Base-by-base conservation (phyloP, 53 echinoderm and acorn worm species). In the Paelopatides confundens region DNA sequence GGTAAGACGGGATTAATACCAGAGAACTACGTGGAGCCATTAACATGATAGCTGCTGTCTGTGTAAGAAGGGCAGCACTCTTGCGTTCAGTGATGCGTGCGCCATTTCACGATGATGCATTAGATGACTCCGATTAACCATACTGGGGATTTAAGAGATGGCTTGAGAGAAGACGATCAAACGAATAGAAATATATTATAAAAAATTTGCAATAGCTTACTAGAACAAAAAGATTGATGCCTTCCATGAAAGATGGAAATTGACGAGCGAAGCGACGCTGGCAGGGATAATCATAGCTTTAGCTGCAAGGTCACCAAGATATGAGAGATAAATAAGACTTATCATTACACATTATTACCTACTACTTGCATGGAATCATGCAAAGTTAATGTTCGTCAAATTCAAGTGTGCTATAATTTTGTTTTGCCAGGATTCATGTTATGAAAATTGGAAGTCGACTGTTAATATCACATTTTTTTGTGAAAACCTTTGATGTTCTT, bases 1-100 rank as follows among this genome's bases (percentile, higher is more conserved):
- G 98, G 98, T 77, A 97, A 94, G 89, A 97, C 94, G 31, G 95
- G 98, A 26, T 89, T 97, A 38, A 81, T 97, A 86, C 98, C 98
- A 47, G 95, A 95, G 74, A 95, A 97, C 88, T 97, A 97, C 51
- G 95, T 97, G 69, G 94, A 97, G 85, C 88, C 94, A 29, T 86
- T 96, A 8, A 87, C 87, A 81, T 87, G 91, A 87, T 58, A 58
- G 58, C 58, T 58, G 58, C 58, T 21, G 58, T 21, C 58, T 58
- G 17, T 21, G 24, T 58, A n/a, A n/a, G 58, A 15, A 23, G 21
- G 58, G 58, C 5, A 5, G 18, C 58, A n/a, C n/a, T 58, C 6
- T 58, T 23, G 21, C 15, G n/a, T 23, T 21, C 58, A 58, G 58
- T 21, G 58, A 58, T 23, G 58, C 21, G 24, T 21, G 21, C 58